These are phyloP conservation scores for Hylaea fasciaria DNA, from an alignment of 2,888 invertebrate genomes.

Conservation along the genomic window DNA sequence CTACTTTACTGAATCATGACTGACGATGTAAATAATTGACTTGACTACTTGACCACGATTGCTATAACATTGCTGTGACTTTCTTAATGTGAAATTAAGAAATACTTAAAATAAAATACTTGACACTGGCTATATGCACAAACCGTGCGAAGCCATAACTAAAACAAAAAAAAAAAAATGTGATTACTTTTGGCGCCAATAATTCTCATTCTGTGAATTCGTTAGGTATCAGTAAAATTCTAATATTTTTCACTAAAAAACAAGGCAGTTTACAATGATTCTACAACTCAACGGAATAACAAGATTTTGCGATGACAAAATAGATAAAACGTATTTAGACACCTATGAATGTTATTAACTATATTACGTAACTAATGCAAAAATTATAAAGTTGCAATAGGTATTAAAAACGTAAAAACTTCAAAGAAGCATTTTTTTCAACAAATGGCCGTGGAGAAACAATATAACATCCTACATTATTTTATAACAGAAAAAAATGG, in stretches of 20 bases:
- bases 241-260: neutral
- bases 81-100: no score
- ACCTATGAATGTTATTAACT: slow-evolving; percentile 1
- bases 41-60: no score
- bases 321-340: neutral
- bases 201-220: no score
- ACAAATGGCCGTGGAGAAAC: slow-evolving; percentile 24
- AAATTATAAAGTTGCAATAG: neutral
- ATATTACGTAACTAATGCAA: slow-evolving; percentile 4
- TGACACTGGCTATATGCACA: no score
- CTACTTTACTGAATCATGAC: no score
- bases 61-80: no score
- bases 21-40: no score
- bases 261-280: slow-evolving; percentile 6
- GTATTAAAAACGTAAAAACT: slow-evolving; percentile 1
- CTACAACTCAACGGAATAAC: slow-evolving; percentile 9
- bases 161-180: no score
- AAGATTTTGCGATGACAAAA: slow-evolving; percentile 22
- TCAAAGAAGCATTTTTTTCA: slow-evolving; percentile 9
- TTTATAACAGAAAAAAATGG: slow-evolving; percentile 14
- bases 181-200: neutral
- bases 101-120: no score
- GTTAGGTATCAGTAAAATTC: no score
- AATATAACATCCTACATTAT: slow-evolving; percentile 20
- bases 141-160: no score